Evolutionary conservation across 2,113 vertebrate species (phyloP).

Genomic region (Aptenodytes forsteri): DNA sequence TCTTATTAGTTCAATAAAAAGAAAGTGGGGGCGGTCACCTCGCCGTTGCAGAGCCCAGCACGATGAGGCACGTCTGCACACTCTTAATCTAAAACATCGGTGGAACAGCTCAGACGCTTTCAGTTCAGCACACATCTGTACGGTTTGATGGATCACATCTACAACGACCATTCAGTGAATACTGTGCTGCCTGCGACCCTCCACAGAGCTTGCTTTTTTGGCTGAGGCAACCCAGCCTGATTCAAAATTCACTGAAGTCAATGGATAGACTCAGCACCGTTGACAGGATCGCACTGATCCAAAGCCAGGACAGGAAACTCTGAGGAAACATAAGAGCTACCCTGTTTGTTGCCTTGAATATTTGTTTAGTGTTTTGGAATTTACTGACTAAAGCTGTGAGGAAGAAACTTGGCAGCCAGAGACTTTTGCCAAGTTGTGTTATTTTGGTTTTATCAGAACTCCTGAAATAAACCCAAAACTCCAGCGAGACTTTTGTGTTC

Average conservation of each 20-base stretch:
- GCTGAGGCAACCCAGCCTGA: not conserved
- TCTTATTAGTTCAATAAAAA: not conserved
- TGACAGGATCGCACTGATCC: not conserved
- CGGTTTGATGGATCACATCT: not conserved
- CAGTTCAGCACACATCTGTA: not conserved
- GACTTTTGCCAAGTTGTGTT: slow-evolving; percentile 37
- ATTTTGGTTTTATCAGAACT: slow-evolving; percentile 51
- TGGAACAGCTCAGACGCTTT: not conserved
- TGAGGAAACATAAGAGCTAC: slow-evolving; percentile 55
- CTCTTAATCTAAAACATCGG: not conserved
- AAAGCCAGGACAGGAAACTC: slow-evolving; percentile 51
- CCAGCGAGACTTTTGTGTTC: not conserved
- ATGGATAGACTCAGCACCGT: not conserved
- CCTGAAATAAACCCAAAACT: slow-evolving; percentile 54
- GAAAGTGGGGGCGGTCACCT: not conserved
- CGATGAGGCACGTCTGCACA: not conserved
- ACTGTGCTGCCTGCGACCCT: not conserved
- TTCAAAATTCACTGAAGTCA: not conserved
- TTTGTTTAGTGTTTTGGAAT: slow-evolving; percentile 61
- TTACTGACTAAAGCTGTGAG: slow-evolving; percentile 38
- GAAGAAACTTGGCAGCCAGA: slow-evolving; percentile 23
- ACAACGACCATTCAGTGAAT: not conserved
- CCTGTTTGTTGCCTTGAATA: slow-evolving; percentile 54
- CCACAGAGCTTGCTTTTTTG: not conserved
- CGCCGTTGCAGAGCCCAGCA: not conserved